These are phyloP conservation scores for Noctua janthina DNA, from an alignment of 2,888 invertebrate genomes.

Conservation along the genomic window DNA sequence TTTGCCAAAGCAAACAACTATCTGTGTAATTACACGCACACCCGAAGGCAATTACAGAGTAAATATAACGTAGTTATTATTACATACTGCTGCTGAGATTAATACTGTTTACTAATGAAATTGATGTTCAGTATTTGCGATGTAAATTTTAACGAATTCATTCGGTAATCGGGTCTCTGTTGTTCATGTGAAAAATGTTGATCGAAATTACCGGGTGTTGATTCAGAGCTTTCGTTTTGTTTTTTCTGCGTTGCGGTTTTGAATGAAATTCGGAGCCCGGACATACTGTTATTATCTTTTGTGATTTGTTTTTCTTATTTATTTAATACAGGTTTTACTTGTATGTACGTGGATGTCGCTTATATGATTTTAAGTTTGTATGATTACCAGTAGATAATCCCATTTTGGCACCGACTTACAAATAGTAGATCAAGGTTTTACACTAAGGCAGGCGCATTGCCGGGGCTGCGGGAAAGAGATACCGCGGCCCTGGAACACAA, in stretches of 20 bases:
- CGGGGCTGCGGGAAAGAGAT: too few relatives aligned
- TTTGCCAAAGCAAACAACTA: conserved; percentile 65
- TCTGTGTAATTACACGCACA: conserved; percentile 73
- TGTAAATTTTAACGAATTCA: conserved; percentile 69
- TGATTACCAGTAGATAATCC: neutral
- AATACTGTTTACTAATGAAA: conserved; percentile 77
- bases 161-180: conserved; percentile 50
- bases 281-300: conserved; percentile 23
- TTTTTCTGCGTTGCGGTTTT: conserved; percentile 11
- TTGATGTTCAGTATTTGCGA: conserved; percentile 72
- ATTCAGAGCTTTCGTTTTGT: conserved; percentile 33
- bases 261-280: neutral
- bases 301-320: conserved; percentile 28
- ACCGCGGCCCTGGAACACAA: too few relatives aligned
- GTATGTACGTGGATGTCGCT: neutral
- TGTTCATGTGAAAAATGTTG: conserved; percentile 54
- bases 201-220: conserved; percentile 47
- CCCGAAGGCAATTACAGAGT: conserved; percentile 72
- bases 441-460: neutral
- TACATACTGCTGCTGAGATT: conserved; percentile 72
- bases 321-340: neutral
- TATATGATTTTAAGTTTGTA: neutral
- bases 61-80: conserved; percentile 72
- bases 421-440: neutral
- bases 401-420: neutral